phyloP scores from a whole-genome alignment of 1,140 invertebrate species.

The Drosophila micromelanica region DNA sequence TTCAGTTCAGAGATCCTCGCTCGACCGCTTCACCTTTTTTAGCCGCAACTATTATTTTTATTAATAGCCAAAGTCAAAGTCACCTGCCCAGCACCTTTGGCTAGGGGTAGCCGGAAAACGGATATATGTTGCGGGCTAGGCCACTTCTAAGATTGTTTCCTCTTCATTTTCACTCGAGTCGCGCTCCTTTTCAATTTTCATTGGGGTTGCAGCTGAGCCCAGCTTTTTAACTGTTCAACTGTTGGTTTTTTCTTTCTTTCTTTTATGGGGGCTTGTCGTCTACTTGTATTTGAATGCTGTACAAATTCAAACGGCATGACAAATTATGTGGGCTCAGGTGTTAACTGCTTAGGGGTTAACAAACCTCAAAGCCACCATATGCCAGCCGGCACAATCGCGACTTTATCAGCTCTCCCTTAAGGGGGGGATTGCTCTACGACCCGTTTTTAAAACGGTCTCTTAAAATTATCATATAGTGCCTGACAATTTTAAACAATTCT shows the following conservation, averaged over 20 bases:
- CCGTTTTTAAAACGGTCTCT: too few species aligned
- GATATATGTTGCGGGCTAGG: conserved; percentile 66
- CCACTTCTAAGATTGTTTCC: conserved; percentile 70
- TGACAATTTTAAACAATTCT: too few species aligned
- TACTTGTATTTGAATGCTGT: conserved; percentile 61
- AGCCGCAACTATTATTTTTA: conserved; percentile 81
- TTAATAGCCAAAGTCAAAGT: conserved; percentile 83
- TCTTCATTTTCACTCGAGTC: conserved; percentile 41
- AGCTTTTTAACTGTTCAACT: conserved; percentile 31
- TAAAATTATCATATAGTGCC: too few species aligned
- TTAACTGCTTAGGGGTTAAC: conserved; percentile 75
- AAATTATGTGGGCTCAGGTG: conserved; percentile 83
- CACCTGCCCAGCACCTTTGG: conserved; percentile 66
- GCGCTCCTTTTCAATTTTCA: conserved; percentile 27
- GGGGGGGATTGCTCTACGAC: background rate
- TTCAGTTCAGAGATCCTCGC: conserved; percentile 26
- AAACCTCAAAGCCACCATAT: conserved; percentile 62
- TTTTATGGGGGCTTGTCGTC: conserved; percentile 63
- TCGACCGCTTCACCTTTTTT: conserved; percentile 70
- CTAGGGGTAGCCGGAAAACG: conserved; percentile 80
- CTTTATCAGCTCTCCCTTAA: background rate
- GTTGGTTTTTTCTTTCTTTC: conserved; percentile 24
- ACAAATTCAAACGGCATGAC: conserved; percentile 79
- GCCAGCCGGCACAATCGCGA: conserved; percentile 24
- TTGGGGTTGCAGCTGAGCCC: conserved; percentile 75